Evolutionary conservation across 2,113 vertebrate genomes (phyloP), one percentile per base, ranked within the genome.

Genomic region (Apistogramma diplotaenia): DNA sequence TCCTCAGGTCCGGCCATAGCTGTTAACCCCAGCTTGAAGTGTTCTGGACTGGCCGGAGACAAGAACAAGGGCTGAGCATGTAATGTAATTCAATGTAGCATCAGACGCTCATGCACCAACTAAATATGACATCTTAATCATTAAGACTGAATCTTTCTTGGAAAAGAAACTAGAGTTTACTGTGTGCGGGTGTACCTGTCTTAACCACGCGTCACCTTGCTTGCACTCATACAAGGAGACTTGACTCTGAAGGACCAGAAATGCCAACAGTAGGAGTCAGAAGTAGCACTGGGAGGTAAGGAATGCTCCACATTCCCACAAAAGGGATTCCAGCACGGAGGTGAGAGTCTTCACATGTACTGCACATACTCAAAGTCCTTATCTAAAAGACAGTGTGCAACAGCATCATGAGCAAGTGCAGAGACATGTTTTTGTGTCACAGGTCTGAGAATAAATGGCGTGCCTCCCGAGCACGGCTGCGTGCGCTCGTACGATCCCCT

Each of bases 291-390:
- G 33, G 55, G 70, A 81, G 84, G 83, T 70, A 35, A 35, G 87
- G 82, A 94, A 93, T 83, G 72, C 85, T 84, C 57, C 33, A 72
- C 58, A 85, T 85, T 87, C 84, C 78, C 83, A 91, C 88, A 91
- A 87, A 90, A 83, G 78, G 85, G 89, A 95, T 95, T 95, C 89
- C 90, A 94, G 29, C 94, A 94, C 55, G 57, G 71, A 92, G 78
- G 91, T 94, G 93, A 94, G 86, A 95, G 85, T 93, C 84, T 95
- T 94, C 92, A 43, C 93, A 92, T 91, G 85, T 92, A 78, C 82
- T 86, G 85, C 87, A 88, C 87, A 95, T 71, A 84, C 81, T 89
- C 78, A 85, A 73, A 81, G 85, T 87, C 85, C 91, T 90, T 83
- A 80, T 87, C 67, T 33, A 40, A 67, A 83, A 85, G 70, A 80